These are phyloP conservation scores for Eristalis arbustorum DNA, from an alignment of 2,888 invertebrate genomes.

Conservation along the genomic window DNA sequence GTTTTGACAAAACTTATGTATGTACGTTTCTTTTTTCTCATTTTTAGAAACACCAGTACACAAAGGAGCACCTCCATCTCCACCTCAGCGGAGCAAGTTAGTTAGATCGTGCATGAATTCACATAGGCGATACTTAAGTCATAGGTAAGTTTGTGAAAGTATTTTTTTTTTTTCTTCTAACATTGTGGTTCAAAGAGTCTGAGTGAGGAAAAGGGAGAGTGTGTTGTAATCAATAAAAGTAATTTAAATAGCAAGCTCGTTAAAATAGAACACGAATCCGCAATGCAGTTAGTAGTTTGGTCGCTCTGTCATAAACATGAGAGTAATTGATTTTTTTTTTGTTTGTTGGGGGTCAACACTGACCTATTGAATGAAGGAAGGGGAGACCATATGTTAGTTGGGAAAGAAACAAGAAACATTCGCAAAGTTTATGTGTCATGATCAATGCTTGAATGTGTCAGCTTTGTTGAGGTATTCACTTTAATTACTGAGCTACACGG, in stretches of 20 bases:
- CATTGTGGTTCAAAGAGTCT: background rate
- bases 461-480: background rate
- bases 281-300: conserved; percentile 47
- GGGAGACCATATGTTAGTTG: background rate
- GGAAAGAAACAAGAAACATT: background rate
- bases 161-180: background rate
- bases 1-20: background rate
- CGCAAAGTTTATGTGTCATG: background rate
- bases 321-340: conserved; percentile 9
- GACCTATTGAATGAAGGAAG: background rate
- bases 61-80: conserved; percentile 90
- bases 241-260: conserved; percentile 38
- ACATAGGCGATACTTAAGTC: conserved; percentile 90
- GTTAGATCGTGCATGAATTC: conserved; percentile 94
- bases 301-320: background rate
- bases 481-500: background rate
- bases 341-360: background rate
- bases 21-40: conserved; percentile 70
- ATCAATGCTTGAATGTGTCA: too few species aligned
- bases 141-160: conserved; percentile 83
- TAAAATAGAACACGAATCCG: conserved; percentile 34
- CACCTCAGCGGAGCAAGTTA: conserved; percentile 85
- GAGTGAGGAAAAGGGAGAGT: background rate
- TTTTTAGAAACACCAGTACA: conserved; percentile 96
- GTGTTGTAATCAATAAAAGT: conserved; percentile 38